Evolutionary conservation across 2,888 invertebrate genomes (phyloP), one percentile per base, ranked within the genome.

Genomic region (Aleiodes leptofemur): DNA sequence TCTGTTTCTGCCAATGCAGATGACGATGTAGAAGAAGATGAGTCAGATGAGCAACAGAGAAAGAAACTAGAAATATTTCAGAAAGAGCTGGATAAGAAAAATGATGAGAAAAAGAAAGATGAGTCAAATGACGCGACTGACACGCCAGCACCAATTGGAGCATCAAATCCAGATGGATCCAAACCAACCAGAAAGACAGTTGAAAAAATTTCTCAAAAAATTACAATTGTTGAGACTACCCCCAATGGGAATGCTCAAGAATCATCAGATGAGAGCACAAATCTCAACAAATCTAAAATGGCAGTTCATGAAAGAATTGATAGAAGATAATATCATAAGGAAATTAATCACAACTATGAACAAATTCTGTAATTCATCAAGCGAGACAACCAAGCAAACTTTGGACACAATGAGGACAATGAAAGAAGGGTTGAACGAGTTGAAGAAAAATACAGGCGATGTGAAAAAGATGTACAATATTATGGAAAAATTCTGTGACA

Each of bases 401-500:
- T 38, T 34, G 14, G 70, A 70, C 23, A 70, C 38, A 34, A 56
- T 56, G n/a, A 70, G 57, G 48, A 56, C 56, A 7, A 43, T 70
- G 16, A 55, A 55, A 55, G 70, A 56, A 16, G 56, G 53, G 29
- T 34, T 70, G 70, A 16, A 57, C 16, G 56, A 70, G 56, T 53
- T 56, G 70, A 55, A 34, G 53, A 55, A 53, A n/a, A 55, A 53
- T n/a, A 69, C 34, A 53, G n/a, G 69, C 11, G 69, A 69, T 55
- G n/a, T 29, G 29, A 69, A 14, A 53, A 69, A 69, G 50, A 34
- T 69, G 53, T 53, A 16, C 31, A 53, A 69, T 6, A 51, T 69
- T n/a, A 69, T 69, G 53, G 31, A 53, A 51, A 69, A 53, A 69
- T 69, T 69, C 16, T 34, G 55, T 69, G 53, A 53, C 31, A 50